Evolutionary conservation across 2,888 invertebrate genomes (phyloP), one percentile per base, ranked within the genome.

Genomic region (Falcaria lacertinaria): DNA sequence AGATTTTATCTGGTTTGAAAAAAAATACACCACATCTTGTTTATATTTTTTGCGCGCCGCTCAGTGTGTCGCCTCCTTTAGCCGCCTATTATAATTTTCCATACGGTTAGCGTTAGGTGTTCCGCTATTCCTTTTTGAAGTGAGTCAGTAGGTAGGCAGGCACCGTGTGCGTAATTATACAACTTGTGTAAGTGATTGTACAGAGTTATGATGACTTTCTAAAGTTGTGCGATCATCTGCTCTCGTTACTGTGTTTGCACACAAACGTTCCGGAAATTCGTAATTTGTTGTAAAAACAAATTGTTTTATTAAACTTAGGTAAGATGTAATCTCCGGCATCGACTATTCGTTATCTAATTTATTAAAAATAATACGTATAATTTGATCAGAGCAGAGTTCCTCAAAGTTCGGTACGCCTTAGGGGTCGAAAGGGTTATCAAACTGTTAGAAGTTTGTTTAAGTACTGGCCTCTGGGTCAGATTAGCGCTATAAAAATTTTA

Each of bases 101-200:
- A 73, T 69, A 62, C 74, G 71, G 71, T 61, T 82, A 80, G 59
- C 60, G 70, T 74, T 77, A 59, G 58, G 66, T 69, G 74, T 39
- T 59, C 58, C 54, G 56, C 62, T 58, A 63, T 58, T 57, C 55
- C 60, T 67, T 66, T 61, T 48, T 53, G 52, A 72, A 66, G 60
- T 69, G 55, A 69, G 62, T 45, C 57, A 64, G 55, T 69, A 58
- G 63, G 64, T 62, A 60, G 64, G 64, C 48, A 53, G 48, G 50
- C 54, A 56, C 53, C 22, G 22, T 37, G 44, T 13, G 42, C 17
- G 44, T 48, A 48, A 54, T 68, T 59, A 57, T 48, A 45, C 52
- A 59, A 50, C 47, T 57, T 62, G 55, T 52, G 56, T 51, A 57
- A 69, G 60, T 53, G 54, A 46, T 52, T 57, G 60, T 50, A 42